A percentile compares a stretch with the other conserved stretches of the same genome.
Conservation (phyloP, 1,140 invertebrate genomes). For the Pseudomyrmex dendroicus region DNA sequence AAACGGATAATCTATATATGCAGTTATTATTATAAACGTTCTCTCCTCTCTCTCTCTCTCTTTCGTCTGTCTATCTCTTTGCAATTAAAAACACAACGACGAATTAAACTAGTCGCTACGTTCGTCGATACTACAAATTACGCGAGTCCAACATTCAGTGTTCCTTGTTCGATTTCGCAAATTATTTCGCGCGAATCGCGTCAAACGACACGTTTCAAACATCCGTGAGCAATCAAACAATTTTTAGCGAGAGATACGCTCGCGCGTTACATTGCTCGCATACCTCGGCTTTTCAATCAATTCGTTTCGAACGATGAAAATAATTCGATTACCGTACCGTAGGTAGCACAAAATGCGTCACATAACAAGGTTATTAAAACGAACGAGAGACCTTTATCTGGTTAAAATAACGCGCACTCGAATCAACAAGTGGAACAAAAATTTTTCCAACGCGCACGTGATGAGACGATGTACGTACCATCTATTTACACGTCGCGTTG, state of each 20-base stretch:
- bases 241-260: not conserved
- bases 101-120: not conserved
- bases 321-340: conserved; percentile 44
- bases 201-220: conserved; percentile 24
- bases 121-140: conserved; percentile 7
- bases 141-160: not conserved
- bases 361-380: conserved; percentile 56
- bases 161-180: conserved; percentile 7
- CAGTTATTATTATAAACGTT: not conserved
- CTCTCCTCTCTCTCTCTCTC: too few species aligned
- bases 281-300: conserved; percentile 29
- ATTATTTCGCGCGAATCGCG: conserved; percentile 10
- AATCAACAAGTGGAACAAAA: conserved; percentile 61
- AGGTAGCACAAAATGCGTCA: conserved; percentile 8
- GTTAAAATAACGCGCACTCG: conserved; percentile 37
- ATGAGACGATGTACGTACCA: not conserved
- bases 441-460: conserved; percentile 41
- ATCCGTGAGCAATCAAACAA: not conserved
- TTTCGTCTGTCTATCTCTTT: too few species aligned
- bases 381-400: conserved; percentile 34
- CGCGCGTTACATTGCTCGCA: conserved; percentile 4
- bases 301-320: conserved; percentile 48
- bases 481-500: conserved; percentile 11
- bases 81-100: not conserved
- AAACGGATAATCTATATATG: not conserved